Evolutionary conservation across 2,113 vertebrate genomes (phyloP).

Genomic region (Ctenodactylus gundi): DNA sequence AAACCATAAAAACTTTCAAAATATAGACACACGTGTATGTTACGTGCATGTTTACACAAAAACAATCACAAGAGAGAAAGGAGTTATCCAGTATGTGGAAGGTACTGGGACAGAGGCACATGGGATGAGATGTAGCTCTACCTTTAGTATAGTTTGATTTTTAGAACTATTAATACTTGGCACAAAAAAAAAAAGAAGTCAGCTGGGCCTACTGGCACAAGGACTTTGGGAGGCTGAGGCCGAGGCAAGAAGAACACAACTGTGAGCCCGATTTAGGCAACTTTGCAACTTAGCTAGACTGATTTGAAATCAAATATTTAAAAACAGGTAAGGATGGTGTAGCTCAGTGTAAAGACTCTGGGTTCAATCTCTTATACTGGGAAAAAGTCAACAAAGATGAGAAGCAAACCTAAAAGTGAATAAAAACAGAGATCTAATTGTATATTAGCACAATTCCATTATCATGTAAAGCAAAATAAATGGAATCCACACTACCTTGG

Average conservation of each 20-base stretch:
- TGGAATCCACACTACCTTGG: neutral
- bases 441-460: neutral
- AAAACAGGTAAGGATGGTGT: too few species aligned
- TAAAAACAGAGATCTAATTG: neutral
- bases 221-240: too few species aligned
- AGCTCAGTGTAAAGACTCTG: too few species aligned
- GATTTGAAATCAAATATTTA: too few species aligned
- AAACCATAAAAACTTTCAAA: too few species aligned
- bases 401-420: neutral
- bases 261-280: too few species aligned
- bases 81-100: neutral
- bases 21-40: neutral
- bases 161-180: too few species aligned
- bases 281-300: too few species aligned
- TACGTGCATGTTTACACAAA: neutral
- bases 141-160: neutral
- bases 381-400: neutral
- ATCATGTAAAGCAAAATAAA: neutral
- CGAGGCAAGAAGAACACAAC: too few species aligned
- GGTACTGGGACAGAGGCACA: fast-evolving
- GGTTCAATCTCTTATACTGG: too few species aligned
- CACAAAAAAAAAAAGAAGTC: too few species aligned
- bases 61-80: neutral
- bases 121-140: neutral
- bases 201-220: too few species aligned